Evolutionary conservation across 2,888 invertebrate genomes (phyloP).

Genomic region (Sesamia inferens): DNA sequence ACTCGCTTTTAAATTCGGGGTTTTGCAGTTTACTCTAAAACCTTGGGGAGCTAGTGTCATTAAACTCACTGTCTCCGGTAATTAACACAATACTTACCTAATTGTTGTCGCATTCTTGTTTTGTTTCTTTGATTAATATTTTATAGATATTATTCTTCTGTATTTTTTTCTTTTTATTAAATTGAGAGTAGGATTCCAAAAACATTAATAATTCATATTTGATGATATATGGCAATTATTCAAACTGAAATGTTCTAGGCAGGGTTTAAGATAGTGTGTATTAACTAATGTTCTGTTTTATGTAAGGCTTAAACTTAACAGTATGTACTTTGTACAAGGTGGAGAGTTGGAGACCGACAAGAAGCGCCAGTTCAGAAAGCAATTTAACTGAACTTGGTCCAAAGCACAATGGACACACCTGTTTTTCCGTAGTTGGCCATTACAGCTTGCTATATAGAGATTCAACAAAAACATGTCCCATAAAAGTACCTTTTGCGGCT

Average conservation of each 20-base stretch:
- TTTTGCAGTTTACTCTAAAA: constrained; percentile 59
- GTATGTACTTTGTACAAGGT: too few species aligned
- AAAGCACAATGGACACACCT: not conserved
- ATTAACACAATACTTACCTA: constrained; percentile 45
- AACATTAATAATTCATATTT: not conserved
- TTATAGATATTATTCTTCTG: not conserved
- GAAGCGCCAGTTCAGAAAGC: constrained; percentile 6
- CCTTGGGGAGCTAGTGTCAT: constrained; percentile 55
- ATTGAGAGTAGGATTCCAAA: not conserved
- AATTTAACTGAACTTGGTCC: constrained; percentile 4
- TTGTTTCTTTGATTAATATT: constrained; percentile 21
- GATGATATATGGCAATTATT: not conserved
- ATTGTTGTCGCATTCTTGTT: constrained; percentile 19
- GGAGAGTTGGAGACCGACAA: not conserved
- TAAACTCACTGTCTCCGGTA: constrained; percentile 46
- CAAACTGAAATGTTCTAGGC: not conserved
- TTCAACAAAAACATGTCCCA: constrained; percentile 2
- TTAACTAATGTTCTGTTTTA: too few species aligned
- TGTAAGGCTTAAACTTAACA: too few species aligned
- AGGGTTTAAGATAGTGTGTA: not conserved
- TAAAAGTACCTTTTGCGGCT: not conserved
- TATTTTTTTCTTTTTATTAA: not conserved
- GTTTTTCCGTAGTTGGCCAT: constrained; percentile 11
- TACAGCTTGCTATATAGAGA: not conserved
- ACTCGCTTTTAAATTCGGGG: constrained; percentile 62